Evolutionary conservation across 2,113 vertebrate species (phyloP), one percentile per base, ranked within the genome.

Genomic region (Heterotilapia buettikoferi): DNA sequence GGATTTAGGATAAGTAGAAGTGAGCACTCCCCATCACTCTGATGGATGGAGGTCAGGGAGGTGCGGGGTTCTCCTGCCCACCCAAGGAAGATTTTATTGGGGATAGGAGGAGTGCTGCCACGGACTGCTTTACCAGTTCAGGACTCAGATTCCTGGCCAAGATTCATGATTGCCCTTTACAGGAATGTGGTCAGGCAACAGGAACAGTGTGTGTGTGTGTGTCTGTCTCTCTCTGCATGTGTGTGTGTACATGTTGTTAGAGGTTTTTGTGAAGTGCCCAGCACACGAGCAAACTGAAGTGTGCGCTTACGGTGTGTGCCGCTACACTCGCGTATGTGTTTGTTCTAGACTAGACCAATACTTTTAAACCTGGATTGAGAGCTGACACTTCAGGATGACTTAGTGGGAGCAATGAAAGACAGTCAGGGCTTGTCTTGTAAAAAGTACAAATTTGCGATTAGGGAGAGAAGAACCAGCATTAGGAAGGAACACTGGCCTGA

Each of bases 101-200:
- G 92, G 90, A 89, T 92, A 86, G 87, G 90, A 93, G 94, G 95
- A 96, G 94, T 93, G 89, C 92, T 88, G 96, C 95, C 95, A 94
- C 84, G 66, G 89, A 89, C 89, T 82, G 80, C 92, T 86, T 90
- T 81, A 92, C 92, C 94, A 92, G 91, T 88, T 89, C 89, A 86
- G 56, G 80, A 71, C 91, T 94, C 92, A 80, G 93, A 95, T 95
- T 96, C 93, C 94, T 93, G 76, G 50, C 88, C 80, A 94, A 96
- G 96, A 96, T 96, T 97, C 96, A 96, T 92, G 93, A 91, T 94
- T 66, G 86, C 88, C 93, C 94, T 94, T 93, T 94, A 73, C 83
- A 94, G 94, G 96, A 96, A 96, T 96, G 95, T 90, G 93, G 95
- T 94, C 94, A 91, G 84, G 93, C 93, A 86, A 83, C 90, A 79